A percentile compares a stretch with the other conserved stretches of the same genome.
Conservation (phyloP, 2,797 vertebrate genomes). For the Smutsia temminckii region DNA sequence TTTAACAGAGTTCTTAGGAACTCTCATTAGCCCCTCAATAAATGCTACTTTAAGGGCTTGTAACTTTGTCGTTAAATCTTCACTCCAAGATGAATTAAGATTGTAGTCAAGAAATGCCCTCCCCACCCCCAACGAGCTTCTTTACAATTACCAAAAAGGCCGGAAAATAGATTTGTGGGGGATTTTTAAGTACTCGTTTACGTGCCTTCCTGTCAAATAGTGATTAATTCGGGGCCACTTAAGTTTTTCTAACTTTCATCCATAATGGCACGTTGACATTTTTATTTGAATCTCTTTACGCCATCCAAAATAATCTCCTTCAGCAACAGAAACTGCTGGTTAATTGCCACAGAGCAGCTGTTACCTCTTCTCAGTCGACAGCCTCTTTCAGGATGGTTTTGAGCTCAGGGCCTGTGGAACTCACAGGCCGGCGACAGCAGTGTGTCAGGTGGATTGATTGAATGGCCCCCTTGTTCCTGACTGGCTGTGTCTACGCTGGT, state of each 20-base stretch:
- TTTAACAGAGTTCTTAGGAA: constrained; percentile 17
- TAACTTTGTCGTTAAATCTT: constrained; percentile 66
- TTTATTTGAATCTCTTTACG: constrained; percentile 78
- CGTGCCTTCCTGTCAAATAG: constrained; percentile 68
- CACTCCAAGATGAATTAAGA: constrained; percentile 64
- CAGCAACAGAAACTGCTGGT: constrained; percentile 78
- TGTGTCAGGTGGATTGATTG: constrained; percentile 64
- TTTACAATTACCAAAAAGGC: constrained; percentile 49
- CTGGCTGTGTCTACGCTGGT: neutral
- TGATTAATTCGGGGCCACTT: constrained; percentile 78
- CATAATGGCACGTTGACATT: constrained; percentile 74
- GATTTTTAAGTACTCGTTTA: constrained; percentile 33
- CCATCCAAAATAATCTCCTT: constrained; percentile 78
- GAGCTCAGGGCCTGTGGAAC: neutral
- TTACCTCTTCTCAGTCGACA: constrained; percentile 80
- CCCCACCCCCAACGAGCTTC: constrained; percentile 4
- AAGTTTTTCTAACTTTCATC: constrained; percentile 77
- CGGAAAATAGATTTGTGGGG: constrained; percentile 58
- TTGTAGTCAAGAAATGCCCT: constrained; percentile 18
- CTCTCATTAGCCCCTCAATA: constrained; percentile 62
- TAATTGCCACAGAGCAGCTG: constrained; percentile 83
- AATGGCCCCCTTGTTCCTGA: constrained; percentile 53
- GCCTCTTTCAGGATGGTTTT: constrained; percentile 60
- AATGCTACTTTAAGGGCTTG: constrained; percentile 60
- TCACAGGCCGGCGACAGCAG: neutral